Evolutionary conservation across 2,888 invertebrate genomes (phyloP), one percentile per base, ranked within the genome.

Genomic region (Hypselothyrea guttata): DNA sequence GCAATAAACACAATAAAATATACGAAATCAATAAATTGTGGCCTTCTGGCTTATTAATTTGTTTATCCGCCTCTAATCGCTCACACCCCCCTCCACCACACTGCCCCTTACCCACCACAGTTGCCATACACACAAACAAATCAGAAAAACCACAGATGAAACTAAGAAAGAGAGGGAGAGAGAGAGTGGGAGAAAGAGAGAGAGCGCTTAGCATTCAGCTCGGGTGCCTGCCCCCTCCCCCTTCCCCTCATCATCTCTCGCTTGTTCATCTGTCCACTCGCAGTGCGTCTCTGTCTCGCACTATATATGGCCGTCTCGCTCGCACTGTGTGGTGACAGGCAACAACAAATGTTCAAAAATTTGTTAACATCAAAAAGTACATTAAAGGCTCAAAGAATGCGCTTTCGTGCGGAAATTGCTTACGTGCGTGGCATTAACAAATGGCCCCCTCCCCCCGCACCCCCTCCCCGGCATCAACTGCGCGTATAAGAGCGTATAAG

Each of bases 361-460:
- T 81, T 84, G 81, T 81, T 81, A 81, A 81, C 85, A 81, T 81
- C 81, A 81, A 84, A 81, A 81, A 81, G 83, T 81, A 81, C 81
- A 81, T 81, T 81, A 81, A 81, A 81, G 81, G 81, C 81, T 81
- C 85, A 81, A 75, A 71, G 81, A 81, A 81, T 81, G 81, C 85
- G 81, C 83, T 84, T 81, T 81, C 81, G 81, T 81, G 85, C 85
- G 81, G 85, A 81, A 81, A 81, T 81, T 81, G 81, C 81, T 84
- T 81, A 84, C 81, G 81, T 81, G 81, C 83, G 85, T 73, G 83
- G 81, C 85, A 84, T 81, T 84, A 82, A 75, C 84, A 82, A 81
- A 82, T 82, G 72, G 53, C 12, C 22, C 3, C 8, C 13, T n/a
- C 27, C 9, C 11, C 11, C 2, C 7, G 2, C 35, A 1, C 2